phyloP scores from a whole-genome alignment of 1,140 invertebrate species.

The Charaxes varanes region DNA sequence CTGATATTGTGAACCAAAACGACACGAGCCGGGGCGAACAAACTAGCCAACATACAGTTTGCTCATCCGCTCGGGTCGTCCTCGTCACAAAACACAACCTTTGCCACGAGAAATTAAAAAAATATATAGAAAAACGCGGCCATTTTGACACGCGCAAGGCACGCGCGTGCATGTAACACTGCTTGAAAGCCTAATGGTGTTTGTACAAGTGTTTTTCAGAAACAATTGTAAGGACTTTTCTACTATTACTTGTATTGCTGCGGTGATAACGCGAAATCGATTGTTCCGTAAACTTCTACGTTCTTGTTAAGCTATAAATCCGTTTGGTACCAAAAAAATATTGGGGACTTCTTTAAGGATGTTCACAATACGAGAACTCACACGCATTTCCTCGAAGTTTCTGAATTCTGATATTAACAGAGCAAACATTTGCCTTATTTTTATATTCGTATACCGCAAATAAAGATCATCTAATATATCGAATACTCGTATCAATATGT shows the following conservation, averaged over 20 bases:
- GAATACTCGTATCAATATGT: too few relatives aligned
- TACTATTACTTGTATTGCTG: constrained; percentile 58
- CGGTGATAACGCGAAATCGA: constrained; percentile 17
- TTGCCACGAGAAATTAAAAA: constrained; percentile 12
- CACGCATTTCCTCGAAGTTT: too few relatives aligned
- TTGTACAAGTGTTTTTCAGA: constrained; percentile 65
- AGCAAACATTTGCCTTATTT: too few relatives aligned
- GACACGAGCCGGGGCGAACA: constrained; percentile 75
- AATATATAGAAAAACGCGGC: constrained; percentile 2
- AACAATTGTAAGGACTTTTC: constrained; percentile 68
- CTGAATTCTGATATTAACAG: too few relatives aligned
- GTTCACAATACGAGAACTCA: too few relatives aligned
- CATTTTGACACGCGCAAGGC: constrained; percentile 18
- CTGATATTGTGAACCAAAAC: constrained; percentile 37
- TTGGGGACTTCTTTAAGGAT: too few relatives aligned
- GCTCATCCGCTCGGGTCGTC: constrained; percentile 72
- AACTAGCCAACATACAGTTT: constrained; percentile 67
- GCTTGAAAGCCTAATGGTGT: constrained; percentile 46
- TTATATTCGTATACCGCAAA: too few relatives aligned
- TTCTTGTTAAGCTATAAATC: too few relatives aligned
- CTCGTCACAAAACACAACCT: constrained; percentile 25
- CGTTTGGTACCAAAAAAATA: too few relatives aligned
- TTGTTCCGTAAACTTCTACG: constrained; percentile 20
- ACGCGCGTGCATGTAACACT: constrained; percentile 39
- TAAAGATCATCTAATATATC: too few relatives aligned